These are phyloP conservation scores for Antennarius striatus DNA, from an alignment of 2,113 vertebrate species.

Conservation along the genomic window DNA sequence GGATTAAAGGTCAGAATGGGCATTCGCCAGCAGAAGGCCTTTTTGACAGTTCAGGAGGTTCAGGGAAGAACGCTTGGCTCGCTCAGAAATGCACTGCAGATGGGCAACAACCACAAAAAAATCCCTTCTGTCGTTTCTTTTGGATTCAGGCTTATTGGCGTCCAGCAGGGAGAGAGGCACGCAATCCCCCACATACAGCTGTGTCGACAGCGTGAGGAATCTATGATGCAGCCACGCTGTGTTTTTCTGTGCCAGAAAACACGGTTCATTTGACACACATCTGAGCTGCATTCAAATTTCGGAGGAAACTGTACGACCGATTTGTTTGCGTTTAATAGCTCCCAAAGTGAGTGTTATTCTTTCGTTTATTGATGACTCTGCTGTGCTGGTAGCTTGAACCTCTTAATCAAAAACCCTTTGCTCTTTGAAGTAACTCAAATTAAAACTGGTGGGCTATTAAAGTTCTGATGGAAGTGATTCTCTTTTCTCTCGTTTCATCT, in stretches of 20 bases:
- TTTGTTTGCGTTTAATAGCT: slow-evolving; percentile 18
- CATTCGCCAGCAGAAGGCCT: slow-evolving; percentile 46
- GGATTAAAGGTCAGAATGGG: slow-evolving; percentile 26
- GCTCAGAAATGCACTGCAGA: slow-evolving; percentile 59
- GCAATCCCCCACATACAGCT: background rate
- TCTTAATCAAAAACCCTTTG: slow-evolving; percentile 38
- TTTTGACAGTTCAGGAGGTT: slow-evolving; percentile 54
- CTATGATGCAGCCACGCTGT: background rate
- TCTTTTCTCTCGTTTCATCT: too few relatives aligned
- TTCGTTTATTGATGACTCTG: slow-evolving; percentile 11
- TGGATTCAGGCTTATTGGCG: slow-evolving; percentile 45
- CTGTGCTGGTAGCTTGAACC: slow-evolving; percentile 19
- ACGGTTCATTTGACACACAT: slow-evolving; percentile 2
- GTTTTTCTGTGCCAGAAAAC: slow-evolving; percentile 11
- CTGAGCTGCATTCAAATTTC: too few relatives aligned
- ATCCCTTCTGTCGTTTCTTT: slow-evolving; percentile 44
- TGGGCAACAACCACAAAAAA: slow-evolving; percentile 33
- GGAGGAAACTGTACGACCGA: background rate
- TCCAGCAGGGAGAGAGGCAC: slow-evolving; percentile 30
- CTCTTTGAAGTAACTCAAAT: slow-evolving; percentile 17
- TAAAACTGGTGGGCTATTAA: slow-evolving; percentile 10
- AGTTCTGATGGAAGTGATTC: too few relatives aligned
- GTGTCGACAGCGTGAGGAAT: slow-evolving; percentile 28
- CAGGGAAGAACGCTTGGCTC: slow-evolving; percentile 37
- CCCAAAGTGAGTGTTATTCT: slow-evolving; percentile 24